Percentiles rank a stretch among this genome's conserved stretches.
These are phyloP conservation scores for Empidonax alnorum DNA, from an alignment of 2,113 vertebrate genomes.

Conservation along the genomic window DNA sequence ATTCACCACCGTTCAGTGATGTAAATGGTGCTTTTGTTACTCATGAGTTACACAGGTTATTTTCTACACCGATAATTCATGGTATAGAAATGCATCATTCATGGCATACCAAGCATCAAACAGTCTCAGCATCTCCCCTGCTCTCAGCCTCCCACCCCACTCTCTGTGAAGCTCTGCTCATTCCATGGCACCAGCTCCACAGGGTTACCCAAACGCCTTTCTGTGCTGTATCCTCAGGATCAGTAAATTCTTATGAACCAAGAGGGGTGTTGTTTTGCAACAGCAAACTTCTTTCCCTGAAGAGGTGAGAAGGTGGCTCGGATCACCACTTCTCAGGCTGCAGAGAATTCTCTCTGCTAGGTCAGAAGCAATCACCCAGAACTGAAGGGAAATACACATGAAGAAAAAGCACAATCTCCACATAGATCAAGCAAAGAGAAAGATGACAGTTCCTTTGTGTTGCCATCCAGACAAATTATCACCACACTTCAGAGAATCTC, in stretches of 20 bases:
- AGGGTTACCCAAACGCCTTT: not conserved
- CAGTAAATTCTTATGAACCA: not conserved
- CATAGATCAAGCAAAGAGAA: conserved; percentile 12
- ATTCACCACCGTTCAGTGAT: not conserved
- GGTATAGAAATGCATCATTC: not conserved
- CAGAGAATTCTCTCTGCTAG: conserved; percentile 2
- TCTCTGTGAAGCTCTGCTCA: not conserved
- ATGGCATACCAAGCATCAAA: not conserved
- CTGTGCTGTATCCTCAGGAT: not conserved
- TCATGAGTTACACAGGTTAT: not conserved
- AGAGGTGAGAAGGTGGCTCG: not conserved
- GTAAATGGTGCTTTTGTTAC: not conserved
- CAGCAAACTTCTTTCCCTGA: not conserved
- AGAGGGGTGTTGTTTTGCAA: not conserved
- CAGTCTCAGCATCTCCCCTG: not conserved
- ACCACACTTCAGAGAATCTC: conserved; percentile 18
- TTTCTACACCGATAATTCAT: not conserved
- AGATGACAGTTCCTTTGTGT: not conserved
- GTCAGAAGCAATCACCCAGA: not conserved
- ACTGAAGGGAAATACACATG: not conserved
- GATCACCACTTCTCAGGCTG: not conserved
- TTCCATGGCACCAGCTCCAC: not conserved
- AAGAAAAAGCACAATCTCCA: not conserved
- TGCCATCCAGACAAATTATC: conserved; percentile 30
- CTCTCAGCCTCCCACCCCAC: not conserved